phyloP scores from a whole-genome alignment of 1,140 invertebrate species.

The Drosophila fuyamai region DNA sequence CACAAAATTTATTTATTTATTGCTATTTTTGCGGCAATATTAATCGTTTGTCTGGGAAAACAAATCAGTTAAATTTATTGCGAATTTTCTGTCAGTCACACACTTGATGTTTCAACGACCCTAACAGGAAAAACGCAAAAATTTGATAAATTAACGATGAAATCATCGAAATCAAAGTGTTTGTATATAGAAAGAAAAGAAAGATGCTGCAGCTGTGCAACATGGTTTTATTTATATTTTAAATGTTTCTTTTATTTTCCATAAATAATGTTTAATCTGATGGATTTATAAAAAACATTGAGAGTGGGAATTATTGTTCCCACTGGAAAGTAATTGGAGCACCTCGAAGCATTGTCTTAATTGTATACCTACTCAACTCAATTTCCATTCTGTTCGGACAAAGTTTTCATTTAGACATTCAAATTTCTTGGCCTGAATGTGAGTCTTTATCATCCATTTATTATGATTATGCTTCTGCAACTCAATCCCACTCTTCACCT shows the following conservation, averaged over 20 bases:
- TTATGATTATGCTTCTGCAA: slow-evolving; percentile 21
- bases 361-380: slow-evolving; percentile 6
- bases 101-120: slow-evolving; percentile 16
- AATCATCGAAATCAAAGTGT: slow-evolving; percentile 7
- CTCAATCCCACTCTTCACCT: slow-evolving; percentile 19
- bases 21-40: neutral
- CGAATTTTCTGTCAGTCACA: slow-evolving; percentile 11
- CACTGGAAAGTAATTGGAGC: slow-evolving; percentile 2
- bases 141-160: neutral
- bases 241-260: neutral
- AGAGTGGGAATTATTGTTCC: neutral
- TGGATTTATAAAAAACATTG: too few species aligned
- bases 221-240: too few species aligned
- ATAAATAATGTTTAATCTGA: neutral
- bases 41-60: slow-evolving; percentile 1
- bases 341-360: slow-evolving; percentile 4
- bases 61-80: slow-evolving; percentile 4
- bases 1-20: slow-evolving; percentile 1
- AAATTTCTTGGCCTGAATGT: slow-evolving; percentile 16
- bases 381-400: slow-evolving; percentile 4
- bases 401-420: slow-evolving; percentile 7
- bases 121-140: neutral
- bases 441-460: slow-evolving; percentile 25
- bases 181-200: neutral
- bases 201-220: neutral